Conservation (phyloP, 2,797 vertebrate species). For the Tragopan temminckii region DNA sequence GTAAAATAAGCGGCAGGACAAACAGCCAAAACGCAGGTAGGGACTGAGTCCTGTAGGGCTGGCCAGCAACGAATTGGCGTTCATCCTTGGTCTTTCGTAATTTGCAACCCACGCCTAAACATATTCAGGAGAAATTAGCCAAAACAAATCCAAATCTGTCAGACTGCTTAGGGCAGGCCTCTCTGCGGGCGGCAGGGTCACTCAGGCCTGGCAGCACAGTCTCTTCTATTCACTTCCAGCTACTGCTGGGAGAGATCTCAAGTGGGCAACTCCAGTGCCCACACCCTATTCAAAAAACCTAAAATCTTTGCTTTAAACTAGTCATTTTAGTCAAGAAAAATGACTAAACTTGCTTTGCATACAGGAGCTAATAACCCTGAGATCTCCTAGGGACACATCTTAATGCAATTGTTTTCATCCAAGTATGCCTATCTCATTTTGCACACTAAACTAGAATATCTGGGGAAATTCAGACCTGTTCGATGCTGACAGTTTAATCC, state of each 20-base stretch:
- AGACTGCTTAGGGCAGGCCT: neutral
- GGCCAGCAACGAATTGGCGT: constrained; percentile 90
- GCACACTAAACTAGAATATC: neutral
- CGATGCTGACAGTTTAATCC: neutral
- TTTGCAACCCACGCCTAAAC: constrained; percentile 95
- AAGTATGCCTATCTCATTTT: neutral
- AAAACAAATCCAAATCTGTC: neutral
- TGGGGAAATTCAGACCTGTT: neutral
- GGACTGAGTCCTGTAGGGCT: constrained; percentile 96
- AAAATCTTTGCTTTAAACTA: neutral
- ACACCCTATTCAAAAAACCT: neutral
- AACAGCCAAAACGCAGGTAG: constrained; percentile 95
- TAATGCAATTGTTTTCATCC: neutral
- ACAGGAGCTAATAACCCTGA: neutral
- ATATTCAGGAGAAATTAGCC: neutral
- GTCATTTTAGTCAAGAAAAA: neutral
- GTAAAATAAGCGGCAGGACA: constrained; percentile 94
- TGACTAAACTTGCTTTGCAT: neutral
- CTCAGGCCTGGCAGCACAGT: neutral
- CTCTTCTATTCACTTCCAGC: neutral
- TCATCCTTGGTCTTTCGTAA: constrained; percentile 92
- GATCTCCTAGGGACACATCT: neutral
- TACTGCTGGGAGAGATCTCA: neutral
- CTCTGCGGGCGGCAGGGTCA: neutral
- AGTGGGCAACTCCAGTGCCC: neutral